Conservation (phyloP, 2,888 invertebrate species). For the Physocephala rufipes region DNA sequence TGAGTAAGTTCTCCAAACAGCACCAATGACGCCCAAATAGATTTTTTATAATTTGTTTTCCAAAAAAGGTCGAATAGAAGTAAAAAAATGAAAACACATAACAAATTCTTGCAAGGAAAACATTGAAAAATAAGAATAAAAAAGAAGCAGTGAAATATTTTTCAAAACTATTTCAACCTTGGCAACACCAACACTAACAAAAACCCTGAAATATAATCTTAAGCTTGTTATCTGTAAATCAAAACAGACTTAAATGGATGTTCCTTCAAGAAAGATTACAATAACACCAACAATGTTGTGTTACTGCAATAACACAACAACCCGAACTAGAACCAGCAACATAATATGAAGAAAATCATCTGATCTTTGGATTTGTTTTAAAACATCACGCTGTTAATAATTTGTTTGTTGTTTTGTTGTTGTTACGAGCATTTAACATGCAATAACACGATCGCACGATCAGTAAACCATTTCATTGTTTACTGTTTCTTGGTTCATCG, state of each 20-base stretch:
- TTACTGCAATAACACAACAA: constrained; percentile 25
- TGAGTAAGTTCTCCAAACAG: not conserved
- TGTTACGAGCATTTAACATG: not conserved
- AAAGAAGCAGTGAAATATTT: constrained; percentile 11
- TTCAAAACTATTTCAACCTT: no score
- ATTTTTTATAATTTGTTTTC: not conserved
- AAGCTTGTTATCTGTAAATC: not conserved
- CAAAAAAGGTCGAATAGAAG: not conserved
- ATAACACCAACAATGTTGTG: no score
- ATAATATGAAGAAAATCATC: not conserved
- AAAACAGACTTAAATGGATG: not conserved
- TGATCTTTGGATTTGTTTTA: not conserved
- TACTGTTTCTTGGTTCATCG: constrained; percentile 18
- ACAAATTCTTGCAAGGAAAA: not conserved
- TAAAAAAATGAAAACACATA: constrained; percentile 14
- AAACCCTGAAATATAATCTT: no score
- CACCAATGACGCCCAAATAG: constrained; percentile 10
- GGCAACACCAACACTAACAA: no score
- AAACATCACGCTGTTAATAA: not conserved
- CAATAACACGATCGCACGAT: not conserved
- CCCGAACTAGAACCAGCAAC: constrained; percentile 5
- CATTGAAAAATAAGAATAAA: not conserved
- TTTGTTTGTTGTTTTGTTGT: not conserved
- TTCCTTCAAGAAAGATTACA: no score
- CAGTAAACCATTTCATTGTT: no score